phyloP scores from a whole-genome alignment of 2,888 invertebrate species.

The Scaptomyza cyrtandrae region DNA sequence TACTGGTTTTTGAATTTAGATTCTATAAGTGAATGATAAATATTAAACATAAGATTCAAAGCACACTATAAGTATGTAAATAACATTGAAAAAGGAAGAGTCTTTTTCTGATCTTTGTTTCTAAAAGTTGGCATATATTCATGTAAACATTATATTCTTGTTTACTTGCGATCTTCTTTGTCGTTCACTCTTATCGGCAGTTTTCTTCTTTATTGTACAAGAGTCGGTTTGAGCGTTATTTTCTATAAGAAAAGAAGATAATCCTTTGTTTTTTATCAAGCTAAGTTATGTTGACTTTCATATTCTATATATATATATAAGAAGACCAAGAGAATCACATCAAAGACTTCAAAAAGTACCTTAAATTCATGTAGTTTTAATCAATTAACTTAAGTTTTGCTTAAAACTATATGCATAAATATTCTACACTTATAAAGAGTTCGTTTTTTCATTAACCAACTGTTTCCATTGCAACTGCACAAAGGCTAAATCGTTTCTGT shows the following conservation, averaged over 20 bases:
- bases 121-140: neutral
- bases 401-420: neutral
- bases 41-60: neutral
- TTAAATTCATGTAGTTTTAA: neutral
- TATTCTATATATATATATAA: neutral
- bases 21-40: neutral
- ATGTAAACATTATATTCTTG: neutral
- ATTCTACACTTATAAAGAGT: neutral
- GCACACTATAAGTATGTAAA: constrained; percentile 2
- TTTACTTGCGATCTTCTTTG: too few relatives aligned
- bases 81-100: too few relatives aligned
- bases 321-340: neutral
- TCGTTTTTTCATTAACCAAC: constrained; percentile 38
- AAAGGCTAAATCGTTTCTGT: constrained; percentile 58
- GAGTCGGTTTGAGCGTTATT: neutral
- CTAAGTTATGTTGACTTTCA: neutral
- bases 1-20: neutral
- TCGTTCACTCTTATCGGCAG: neutral
- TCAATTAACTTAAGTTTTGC: neutral
- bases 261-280: neutral
- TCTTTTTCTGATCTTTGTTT: neutral
- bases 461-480: constrained; percentile 58
- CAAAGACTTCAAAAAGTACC: neutral
- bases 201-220: neutral
- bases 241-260: neutral